These are phyloP conservation scores for Acanthis flammea DNA, from an alignment of 2,797 vertebrate genomes.

Conservation along the genomic window DNA sequence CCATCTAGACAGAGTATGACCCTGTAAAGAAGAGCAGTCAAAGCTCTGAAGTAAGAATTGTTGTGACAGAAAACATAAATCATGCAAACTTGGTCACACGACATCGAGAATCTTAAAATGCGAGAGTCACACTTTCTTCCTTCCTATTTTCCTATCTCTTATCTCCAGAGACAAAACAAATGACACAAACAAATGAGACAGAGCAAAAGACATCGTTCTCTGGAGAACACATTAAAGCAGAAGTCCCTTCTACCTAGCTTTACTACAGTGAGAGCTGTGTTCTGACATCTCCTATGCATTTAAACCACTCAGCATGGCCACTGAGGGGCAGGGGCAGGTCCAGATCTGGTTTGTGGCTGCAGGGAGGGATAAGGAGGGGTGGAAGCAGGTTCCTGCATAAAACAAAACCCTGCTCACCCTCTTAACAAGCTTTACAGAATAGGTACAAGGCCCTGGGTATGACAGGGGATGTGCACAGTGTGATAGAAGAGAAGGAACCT, in stretches of 20 bases:
- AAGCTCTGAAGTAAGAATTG: not conserved
- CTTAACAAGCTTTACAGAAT: not conserved
- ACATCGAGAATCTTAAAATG: not conserved
- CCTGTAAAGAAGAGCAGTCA: not conserved
- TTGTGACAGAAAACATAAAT: not conserved
- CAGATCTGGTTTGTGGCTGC: not conserved
- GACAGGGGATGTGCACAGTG: accelerated
- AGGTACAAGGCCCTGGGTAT: not conserved
- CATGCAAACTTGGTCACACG: not conserved
- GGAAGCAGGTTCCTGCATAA: not conserved
- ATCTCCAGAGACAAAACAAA: not conserved
- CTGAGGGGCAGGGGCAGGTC: not conserved
- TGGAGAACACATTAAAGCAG: not conserved
- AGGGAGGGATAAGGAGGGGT: not conserved
- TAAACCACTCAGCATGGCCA: not conserved
- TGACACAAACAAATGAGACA: not conserved
- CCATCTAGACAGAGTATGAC: not conserved
- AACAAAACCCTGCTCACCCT: not conserved
- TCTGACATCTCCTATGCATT: not conserved
- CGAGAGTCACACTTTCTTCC: not conserved
- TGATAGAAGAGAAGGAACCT: not conserved
- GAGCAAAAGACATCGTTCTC: not conserved
- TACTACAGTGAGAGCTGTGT: not conserved
- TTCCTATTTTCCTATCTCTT: not conserved
- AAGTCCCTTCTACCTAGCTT: not conserved